phyloP scores from a whole-genome alignment of 1,140 invertebrate genomes.

The Eriocheir sinensis region DNA sequence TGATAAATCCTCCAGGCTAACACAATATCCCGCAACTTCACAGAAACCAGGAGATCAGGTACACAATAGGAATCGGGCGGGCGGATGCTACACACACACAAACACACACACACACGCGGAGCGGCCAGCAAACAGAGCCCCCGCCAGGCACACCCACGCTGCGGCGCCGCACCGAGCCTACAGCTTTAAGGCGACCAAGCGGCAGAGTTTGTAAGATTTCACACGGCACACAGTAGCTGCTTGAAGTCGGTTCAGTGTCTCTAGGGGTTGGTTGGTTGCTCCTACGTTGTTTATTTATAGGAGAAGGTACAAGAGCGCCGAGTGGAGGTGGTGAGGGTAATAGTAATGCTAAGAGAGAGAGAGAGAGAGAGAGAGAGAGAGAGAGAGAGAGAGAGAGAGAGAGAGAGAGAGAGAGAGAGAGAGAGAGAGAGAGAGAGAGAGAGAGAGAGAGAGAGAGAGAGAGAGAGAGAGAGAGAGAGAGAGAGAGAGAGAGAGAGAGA shows the following conservation, averaged over 20 bases:
- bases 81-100: too few species aligned
- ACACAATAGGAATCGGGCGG: background rate
- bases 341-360: background rate
- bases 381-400: background rate
- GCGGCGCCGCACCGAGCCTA: background rate
- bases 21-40: background rate
- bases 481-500: conserved; percentile 42
- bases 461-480: background rate
- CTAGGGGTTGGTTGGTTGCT: background rate
- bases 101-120: too few species aligned
- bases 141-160: background rate
- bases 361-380: conserved; percentile 36
- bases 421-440: background rate
- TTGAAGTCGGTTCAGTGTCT: background rate
- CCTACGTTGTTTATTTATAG: conserved; percentile 1
- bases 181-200: conserved; percentile 20
- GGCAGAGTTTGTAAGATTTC: conserved; percentile 24
- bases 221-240: conserved; percentile 10
- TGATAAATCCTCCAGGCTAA: background rate
- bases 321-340: too few species aligned
- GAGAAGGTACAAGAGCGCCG: background rate
- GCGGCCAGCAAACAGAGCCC: background rate
- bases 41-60: background rate
- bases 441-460: background rate
- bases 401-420: too few species aligned